Percentiles rank a stretch among this genome's conserved stretches.
Conservation (phyloP, 1,140 invertebrate genomes). For the Aphidius gifuensis region DNA sequence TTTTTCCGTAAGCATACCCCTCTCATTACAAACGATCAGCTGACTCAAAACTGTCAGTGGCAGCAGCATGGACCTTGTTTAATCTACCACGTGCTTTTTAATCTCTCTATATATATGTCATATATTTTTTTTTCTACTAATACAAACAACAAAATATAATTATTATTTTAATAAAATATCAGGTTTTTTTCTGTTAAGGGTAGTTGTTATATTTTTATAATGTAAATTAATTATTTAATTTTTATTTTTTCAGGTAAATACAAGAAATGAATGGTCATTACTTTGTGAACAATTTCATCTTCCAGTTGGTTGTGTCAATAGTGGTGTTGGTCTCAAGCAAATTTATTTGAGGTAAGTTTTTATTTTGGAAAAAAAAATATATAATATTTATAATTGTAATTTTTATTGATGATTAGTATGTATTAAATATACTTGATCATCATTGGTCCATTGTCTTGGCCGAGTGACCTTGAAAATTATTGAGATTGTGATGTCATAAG, state of each 20-base stretch:
- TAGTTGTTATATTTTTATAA: not conserved
- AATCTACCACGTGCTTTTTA: slow-evolving; percentile 14
- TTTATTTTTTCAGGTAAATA: slow-evolving; percentile 68
- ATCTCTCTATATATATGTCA: not conserved
- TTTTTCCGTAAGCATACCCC: slow-evolving; percentile 16
- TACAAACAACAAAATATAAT: too few species aligned
- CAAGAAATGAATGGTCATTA: slow-evolving; percentile 79
- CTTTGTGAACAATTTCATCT: slow-evolving; percentile 75
- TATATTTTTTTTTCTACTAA: not conserved
- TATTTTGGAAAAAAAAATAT: slow-evolving; percentile 9
- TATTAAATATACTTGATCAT: not conserved
- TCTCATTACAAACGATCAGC: slow-evolving; percentile 41
- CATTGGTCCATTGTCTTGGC: slow-evolving; percentile 10
- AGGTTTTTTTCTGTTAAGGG: too few species aligned
- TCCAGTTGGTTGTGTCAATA: slow-evolving; percentile 80
- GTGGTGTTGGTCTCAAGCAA: slow-evolving; percentile 80
- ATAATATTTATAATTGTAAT: not conserved
- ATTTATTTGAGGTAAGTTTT: slow-evolving; percentile 79
- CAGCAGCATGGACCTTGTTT: slow-evolving; percentile 34
- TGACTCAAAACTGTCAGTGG: slow-evolving; percentile 46
- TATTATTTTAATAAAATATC: too few species aligned
- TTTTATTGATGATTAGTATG: too few species aligned
- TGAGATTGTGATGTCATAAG: too few species aligned
- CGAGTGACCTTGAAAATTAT: slow-evolving; percentile 16
- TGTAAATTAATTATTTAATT: not conserved